Percentiles rank a stretch among this genome's conserved stretches.
These are phyloP conservation scores for Microcebus murinus DNA, from an alignment of 2,113 vertebrate species.

Conservation along the genomic window DNA sequence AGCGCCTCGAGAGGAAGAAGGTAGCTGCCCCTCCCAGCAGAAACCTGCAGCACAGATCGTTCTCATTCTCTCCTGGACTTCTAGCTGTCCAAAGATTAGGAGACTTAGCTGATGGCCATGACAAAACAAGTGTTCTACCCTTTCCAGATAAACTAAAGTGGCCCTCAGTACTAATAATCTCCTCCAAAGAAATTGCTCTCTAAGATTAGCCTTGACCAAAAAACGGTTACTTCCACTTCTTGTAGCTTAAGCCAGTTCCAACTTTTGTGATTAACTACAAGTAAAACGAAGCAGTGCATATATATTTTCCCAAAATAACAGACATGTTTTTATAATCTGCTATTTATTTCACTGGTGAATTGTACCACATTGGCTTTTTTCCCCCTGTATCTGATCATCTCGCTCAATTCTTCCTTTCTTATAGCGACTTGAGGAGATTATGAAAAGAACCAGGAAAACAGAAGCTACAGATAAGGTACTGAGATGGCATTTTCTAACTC, in stretches of 20 bases:
- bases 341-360: neutral
- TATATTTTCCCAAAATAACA: neutral
- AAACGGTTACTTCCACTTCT: neutral
- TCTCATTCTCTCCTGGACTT: neutral
- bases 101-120: neutral
- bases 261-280: neutral
- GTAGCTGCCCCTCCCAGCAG: conserved; percentile 75
- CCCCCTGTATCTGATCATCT: neutral
- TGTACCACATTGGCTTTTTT: neutral
- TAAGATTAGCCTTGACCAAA: neutral
- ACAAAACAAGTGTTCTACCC: neutral
- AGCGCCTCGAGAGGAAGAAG: conserved; percentile 98
- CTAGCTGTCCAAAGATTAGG: neutral
- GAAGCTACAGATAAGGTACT: conserved; percentile 92
- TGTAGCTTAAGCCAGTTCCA: neutral
- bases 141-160: neutral
- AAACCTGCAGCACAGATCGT: fast-evolving
- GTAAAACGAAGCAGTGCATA: neutral
- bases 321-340: neutral
- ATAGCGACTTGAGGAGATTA: conserved; percentile 98
- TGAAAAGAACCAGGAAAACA: conserved; percentile 96
- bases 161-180: neutral
- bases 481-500: neutral
- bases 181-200: neutral
- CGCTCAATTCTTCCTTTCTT: conserved; percentile 65